Percentiles rank a stretch among this genome's conserved stretches.
Conservation (phyloP, 2,797 vertebrate species). For the Micropoecilia bifurca region DNA sequence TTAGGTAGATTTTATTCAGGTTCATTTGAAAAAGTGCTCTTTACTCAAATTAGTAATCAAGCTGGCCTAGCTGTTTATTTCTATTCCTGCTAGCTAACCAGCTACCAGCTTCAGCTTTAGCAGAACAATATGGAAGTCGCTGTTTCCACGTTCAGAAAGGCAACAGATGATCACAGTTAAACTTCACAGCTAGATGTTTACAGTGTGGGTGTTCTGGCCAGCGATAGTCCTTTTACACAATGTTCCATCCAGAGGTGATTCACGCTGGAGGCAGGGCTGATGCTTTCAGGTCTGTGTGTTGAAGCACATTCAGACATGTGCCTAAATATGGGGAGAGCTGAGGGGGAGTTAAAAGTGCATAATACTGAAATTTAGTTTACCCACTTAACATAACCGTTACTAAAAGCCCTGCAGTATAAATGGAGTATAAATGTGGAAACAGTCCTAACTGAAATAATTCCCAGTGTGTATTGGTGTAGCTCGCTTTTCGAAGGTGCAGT, state of each 20-base stretch:
- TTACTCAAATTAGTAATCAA: not conserved
- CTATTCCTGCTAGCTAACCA: not conserved
- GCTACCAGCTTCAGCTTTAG: not conserved
- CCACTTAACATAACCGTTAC: slow-evolving; percentile 28
- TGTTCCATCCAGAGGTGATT: slow-evolving; percentile 38
- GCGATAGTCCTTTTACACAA: slow-evolving; percentile 36
- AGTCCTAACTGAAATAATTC: not conserved
- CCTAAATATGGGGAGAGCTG: slow-evolving; percentile 36
- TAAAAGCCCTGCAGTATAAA: slow-evolving; percentile 13
- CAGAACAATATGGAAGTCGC: not conserved
- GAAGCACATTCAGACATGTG: slow-evolving; percentile 41
- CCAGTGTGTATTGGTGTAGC: not conserved
- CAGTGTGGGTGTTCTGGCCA: slow-evolving; percentile 24
- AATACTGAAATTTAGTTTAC: slow-evolving; percentile 41
- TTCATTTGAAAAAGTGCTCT: not conserved
- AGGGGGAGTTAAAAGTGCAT: slow-evolving; percentile 47
- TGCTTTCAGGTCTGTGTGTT: slow-evolving; percentile 46
- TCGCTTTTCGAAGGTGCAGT: too few relatives aligned
- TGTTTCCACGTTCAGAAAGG: slow-evolving; percentile 2
- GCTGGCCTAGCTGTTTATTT: not conserved
- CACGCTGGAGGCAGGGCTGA: slow-evolving; percentile 44
- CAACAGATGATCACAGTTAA: slow-evolving; percentile 1
- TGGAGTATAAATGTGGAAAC: not conserved
- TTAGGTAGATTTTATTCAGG: not conserved
- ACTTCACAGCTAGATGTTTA: slow-evolving; percentile 11